phyloP scores from a whole-genome alignment of 2,888 invertebrate genomes.

The Sarcophaga variegata region DNA sequence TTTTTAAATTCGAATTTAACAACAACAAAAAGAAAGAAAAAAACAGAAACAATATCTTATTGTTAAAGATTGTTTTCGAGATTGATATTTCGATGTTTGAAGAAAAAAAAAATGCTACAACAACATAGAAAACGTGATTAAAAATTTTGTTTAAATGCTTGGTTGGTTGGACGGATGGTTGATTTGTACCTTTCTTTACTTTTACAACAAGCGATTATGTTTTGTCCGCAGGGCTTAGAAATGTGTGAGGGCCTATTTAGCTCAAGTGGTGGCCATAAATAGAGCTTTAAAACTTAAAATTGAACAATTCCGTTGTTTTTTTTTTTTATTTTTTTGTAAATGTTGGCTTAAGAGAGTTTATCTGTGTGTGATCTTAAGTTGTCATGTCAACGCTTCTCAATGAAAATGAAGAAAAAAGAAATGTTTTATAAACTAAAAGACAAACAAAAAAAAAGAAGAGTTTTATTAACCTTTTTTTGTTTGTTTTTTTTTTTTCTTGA shows the following conservation, averaged over 20 bases:
- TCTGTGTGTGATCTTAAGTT: conserved; percentile 76
- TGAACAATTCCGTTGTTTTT: conserved; percentile 21
- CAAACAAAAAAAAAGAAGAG: background rate
- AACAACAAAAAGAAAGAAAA: conserved; percentile 4
- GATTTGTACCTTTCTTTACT: conserved; percentile 15
- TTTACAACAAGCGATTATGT: conserved; percentile 53
- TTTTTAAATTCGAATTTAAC: too few relatives aligned
- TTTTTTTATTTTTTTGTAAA: background rate
- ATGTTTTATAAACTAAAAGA: conserved; percentile 19
- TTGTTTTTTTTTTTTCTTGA: background rate
- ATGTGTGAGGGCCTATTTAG: conserved; percentile 25
- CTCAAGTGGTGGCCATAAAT: conserved; percentile 11
- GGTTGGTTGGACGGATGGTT: conserved; percentile 19
- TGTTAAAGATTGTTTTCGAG: conserved; percentile 27
- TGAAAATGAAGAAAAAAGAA: conserved; percentile 12
- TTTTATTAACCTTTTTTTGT: background rate
- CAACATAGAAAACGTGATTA: conserved; percentile 62
- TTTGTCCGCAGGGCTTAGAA: conserved; percentile 3
- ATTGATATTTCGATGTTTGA: conserved; percentile 30
- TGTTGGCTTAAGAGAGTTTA: conserved; percentile 39
- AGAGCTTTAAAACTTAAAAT: conserved; percentile 26
- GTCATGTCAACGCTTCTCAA: conserved; percentile 80
- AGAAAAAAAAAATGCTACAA: background rate
- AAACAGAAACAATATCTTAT: conserved; percentile 5
- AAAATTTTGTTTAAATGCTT: conserved; percentile 11